These are phyloP conservation scores for Lasioglossum pauxillum DNA, from an alignment of 2,888 invertebrate species.

Conservation along the genomic window DNA sequence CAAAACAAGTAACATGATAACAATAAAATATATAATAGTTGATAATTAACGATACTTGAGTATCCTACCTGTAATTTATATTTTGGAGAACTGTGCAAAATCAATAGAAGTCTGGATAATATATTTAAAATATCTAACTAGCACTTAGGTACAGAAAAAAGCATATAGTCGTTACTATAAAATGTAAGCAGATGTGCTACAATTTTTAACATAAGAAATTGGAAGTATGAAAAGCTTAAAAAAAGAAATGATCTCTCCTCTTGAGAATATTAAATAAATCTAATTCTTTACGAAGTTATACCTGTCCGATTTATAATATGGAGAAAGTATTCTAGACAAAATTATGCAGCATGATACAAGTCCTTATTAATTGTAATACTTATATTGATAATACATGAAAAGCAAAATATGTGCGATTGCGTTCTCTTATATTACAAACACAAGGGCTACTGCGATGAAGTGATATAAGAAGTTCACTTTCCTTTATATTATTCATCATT, in stretches of 20 bases:
- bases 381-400: background rate
- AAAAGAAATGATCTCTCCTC: background rate
- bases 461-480: background rate
- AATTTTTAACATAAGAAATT: background rate
- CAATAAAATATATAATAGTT: too few species aligned
- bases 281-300: background rate
- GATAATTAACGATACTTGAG: background rate
- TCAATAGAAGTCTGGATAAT: background rate
- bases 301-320: background rate
- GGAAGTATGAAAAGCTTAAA: background rate
- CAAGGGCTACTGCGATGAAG: background rate
- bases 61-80: background rate
- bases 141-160: background rate
- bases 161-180: background rate
- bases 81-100: background rate
- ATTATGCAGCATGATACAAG: background rate
- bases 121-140: background rate
- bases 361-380: background rate
- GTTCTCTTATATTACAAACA: background rate
- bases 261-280: background rate
- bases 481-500: too few species aligned
- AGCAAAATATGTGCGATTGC: background rate
- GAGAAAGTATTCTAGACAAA: background rate
- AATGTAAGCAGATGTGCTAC: background rate
- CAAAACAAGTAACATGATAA: background rate